Base-by-base conservation (phyloP, 2,113 vertebrate genomes). In the Trematocara unimaculatum region DNA sequence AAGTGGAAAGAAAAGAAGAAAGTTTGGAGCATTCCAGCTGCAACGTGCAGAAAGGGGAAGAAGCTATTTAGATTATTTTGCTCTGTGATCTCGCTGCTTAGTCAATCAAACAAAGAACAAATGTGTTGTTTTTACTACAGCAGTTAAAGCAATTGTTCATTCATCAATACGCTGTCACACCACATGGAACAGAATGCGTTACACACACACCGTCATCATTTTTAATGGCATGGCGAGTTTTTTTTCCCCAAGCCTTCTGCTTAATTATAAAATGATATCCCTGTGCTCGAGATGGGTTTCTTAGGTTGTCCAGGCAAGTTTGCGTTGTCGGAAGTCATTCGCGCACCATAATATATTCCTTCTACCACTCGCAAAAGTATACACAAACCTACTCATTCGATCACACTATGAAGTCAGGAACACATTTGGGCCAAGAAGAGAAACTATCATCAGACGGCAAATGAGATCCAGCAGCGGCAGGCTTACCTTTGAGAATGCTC, bases 401-500 rank as follows among this genome's bases (percentile, higher is more conserved):
- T 86, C 72, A 51, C 81, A 64, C 38, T 15, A 9, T 72, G 49
- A 83, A 64, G 47, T 55, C 72, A 82, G 58, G 56, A 79, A 83
- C 79, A 83, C 56, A 83, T 85, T 54, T 81, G 79, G 42, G 60
- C 78, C 67, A 29, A 78, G 79, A 14, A 13, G 26, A 84, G 80
- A 74, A 86, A 74, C 87, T 42, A 85, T 47, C 49, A 42, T 49
- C 67, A 87, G 90, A 92, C 77, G 29, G 79, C 87, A 86, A 88
- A 89, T 84, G 87, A 84, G 79, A 83, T 82, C 84, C 88, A 92
- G 89, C 84, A 86, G 89, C 60, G 45, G 84, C 47, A 85, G 70
- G 74, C 96, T 92, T 94, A 97, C 96, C 96, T 97, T 96, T 97
- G 87, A 96, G 94, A 87, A 96, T 94, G 92, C 91, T 95, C 92